phyloP scores from a whole-genome alignment of 2,888 invertebrate species.

The Azorinus chamasolen region DNA sequence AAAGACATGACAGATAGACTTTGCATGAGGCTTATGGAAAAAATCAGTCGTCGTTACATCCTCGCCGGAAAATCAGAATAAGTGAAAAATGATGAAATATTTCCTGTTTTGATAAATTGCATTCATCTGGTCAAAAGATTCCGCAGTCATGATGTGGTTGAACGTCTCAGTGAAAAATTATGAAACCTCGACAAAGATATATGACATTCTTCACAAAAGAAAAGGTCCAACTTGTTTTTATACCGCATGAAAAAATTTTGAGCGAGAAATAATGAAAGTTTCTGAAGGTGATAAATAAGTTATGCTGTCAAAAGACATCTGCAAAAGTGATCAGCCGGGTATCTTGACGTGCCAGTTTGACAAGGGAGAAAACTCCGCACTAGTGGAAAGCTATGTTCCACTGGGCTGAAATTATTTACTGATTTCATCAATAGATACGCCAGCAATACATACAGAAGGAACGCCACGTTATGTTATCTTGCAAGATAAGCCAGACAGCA shows the following conservation, averaged over 20 bases:
- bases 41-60: background rate
- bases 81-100: constrained; percentile 48
- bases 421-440: constrained; percentile 23
- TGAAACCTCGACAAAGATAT: constrained; percentile 55
- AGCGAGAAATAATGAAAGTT: constrained; percentile 65
- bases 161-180: constrained; percentile 53
- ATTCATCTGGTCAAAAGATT: constrained; percentile 59
- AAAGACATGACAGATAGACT: constrained; percentile 53
- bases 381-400: constrained; percentile 59
- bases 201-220: constrained; percentile 50
- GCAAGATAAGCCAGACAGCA: constrained; percentile 38
- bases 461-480: constrained; percentile 40
- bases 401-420: constrained; percentile 44
- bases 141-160: constrained; percentile 25
- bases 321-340: constrained; percentile 49
- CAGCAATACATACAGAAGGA: constrained; percentile 11
- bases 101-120: constrained; percentile 50
- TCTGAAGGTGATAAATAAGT: constrained; percentile 60
- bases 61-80: constrained; percentile 20
- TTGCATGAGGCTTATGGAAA: constrained; percentile 51
- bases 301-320: constrained; percentile 46
- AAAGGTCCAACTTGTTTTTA: constrained; percentile 46
- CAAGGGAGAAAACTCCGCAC: constrained; percentile 41
- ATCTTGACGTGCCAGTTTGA: constrained; percentile 39
- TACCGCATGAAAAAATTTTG: constrained; percentile 57